phyloP scores from a whole-genome alignment of 2,113 vertebrate species.

The Gymnorhina tibicen region DNA sequence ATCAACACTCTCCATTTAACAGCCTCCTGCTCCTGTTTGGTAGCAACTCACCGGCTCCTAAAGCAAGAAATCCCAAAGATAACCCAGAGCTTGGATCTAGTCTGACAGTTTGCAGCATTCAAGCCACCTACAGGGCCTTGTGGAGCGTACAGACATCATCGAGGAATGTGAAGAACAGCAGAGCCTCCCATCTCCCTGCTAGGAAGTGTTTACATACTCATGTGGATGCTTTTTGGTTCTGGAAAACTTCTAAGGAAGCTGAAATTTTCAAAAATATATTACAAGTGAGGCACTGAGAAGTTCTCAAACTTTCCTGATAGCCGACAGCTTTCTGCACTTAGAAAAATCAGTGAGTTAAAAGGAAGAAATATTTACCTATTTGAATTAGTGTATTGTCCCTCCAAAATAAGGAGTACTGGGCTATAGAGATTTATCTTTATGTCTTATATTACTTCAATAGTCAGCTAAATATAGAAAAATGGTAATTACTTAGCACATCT shows the following conservation, averaged over 20 bases:
- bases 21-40: background rate
- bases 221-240: background rate
- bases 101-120: background rate
- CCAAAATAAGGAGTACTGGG: background rate
- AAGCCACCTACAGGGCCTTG: background rate
- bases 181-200: background rate
- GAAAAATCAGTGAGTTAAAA: background rate
- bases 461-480: slow-evolving; percentile 26
- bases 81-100: background rate
- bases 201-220: rapidly evolving
- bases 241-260: background rate
- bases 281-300: background rate
- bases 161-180: background rate
- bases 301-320: background rate
- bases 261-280: background rate
- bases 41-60: background rate
- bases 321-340: background rate
- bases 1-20: background rate
- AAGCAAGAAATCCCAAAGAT: background rate
- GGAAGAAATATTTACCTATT: background rate
- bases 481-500: slow-evolving; percentile 36
- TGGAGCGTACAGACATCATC: background rate
- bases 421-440: background rate
- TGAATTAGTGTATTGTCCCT: background rate
- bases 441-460: background rate